A percentile compares a stretch with the other conserved stretches of the same genome.
phyloP scores from a whole-genome alignment of 2,888 invertebrate genomes.

The Oscheius sp. region DNA sequence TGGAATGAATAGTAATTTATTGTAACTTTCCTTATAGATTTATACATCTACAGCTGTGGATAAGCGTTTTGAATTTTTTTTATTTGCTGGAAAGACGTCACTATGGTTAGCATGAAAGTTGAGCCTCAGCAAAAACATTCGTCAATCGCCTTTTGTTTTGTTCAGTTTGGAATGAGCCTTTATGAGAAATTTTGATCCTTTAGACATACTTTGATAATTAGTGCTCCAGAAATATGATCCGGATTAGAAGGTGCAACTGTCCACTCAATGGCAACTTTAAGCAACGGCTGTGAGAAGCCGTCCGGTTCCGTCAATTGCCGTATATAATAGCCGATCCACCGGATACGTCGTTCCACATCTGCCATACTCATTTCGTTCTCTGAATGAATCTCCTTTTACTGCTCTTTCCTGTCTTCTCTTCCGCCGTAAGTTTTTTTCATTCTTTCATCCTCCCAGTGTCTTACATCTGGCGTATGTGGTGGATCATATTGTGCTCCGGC shows the following conservation, averaged over 20 bases:
- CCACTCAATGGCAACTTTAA: conserved; percentile 14
- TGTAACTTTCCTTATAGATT: too few species aligned
- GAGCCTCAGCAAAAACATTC: too few species aligned
- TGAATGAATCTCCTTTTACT: background rate
- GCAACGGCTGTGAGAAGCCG: conserved; percentile 13
- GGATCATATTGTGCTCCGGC: conserved; percentile 53
- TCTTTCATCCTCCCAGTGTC: conserved; percentile 42
- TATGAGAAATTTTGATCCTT: background rate
- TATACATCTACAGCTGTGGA: too few species aligned
- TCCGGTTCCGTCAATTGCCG: conserved; percentile 25
- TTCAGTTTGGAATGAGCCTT: background rate
- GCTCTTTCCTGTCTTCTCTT: conserved; percentile 1
- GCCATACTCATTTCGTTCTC: conserved; percentile 12
- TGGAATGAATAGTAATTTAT: too few species aligned
- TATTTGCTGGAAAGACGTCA: too few species aligned
- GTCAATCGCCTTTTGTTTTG: background rate
- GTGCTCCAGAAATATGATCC: background rate
- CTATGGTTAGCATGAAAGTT: too few species aligned
- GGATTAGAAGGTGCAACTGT: background rate
- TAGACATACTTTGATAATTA: background rate
- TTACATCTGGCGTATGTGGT: conserved; percentile 62
- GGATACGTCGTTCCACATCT: conserved; percentile 15
- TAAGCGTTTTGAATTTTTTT: too few species aligned
- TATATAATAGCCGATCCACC: conserved; percentile 24
- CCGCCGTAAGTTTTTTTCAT: background rate